Evolutionary conservation across 2,797 vertebrate species (phyloP), one percentile per base, ranked within the genome.

Genomic region (Heterohyrax brucei): DNA sequence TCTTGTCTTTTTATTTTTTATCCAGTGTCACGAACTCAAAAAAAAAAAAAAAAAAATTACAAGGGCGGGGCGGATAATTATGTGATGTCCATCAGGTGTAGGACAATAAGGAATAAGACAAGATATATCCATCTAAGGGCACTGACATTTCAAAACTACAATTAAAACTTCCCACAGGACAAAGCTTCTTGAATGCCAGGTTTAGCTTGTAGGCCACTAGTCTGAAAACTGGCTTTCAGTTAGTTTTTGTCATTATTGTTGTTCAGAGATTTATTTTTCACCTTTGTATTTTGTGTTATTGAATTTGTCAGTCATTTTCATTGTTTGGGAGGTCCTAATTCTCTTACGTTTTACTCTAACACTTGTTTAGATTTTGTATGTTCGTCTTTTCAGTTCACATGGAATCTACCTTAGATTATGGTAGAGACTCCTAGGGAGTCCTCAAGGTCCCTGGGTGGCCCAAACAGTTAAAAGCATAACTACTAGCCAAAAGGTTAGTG

Each of bases 1-100:
- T 96, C 68, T 87, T 88, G 26, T 91, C 22, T 85, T 82, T 93
- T 75, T 2, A 61, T 83, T 87, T 95, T 93, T 72, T 90, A 68
- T 61, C 92, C 10, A 59, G 48, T 0, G 33, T 87, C 66, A 76
- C 44, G 92, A 62, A 81, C 12, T 80, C 39, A 78, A 95, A 85
- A 39, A 39, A 39, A 39, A 39, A 39, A 39, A 39, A 39, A 39
- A 39, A 39, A 39, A 33, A 88, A 61, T 68, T 92, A 85, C 39
- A 83, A 86, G 28, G 53, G 4, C 48, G 53, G 66, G 61, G 30
- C 80, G 92, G 61, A 14, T 93, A 76, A 89, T 66, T 92, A 10
- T 85, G 33, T 91, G 30, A 84, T 88, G 62, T 16, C 81, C 30
- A 90, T 22, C 22, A 84, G 28, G 26, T 61, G 2, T 64, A 89